Percentiles rank a stretch among this genome's conserved stretches.
Evolutionary conservation across 2,797 vertebrate genomes (phyloP).

Genomic region (Labroides dimidiatus): DNA sequence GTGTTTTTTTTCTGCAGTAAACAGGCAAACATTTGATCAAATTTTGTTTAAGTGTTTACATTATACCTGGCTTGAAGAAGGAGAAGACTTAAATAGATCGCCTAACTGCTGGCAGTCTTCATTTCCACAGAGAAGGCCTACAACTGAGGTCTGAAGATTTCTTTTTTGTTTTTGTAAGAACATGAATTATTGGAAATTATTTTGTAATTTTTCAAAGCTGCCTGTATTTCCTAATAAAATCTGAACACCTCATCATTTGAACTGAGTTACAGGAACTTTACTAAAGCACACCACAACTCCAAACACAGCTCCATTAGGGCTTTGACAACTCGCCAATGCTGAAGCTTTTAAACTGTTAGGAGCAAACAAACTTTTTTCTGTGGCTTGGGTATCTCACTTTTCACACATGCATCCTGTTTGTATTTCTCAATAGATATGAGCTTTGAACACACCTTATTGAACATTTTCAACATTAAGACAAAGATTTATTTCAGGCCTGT

Average conservation of each 20-base stretch:
- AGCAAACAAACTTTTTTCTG: background rate
- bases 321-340: constrained; percentile 29
- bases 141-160: background rate
- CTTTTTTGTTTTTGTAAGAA: constrained; percentile 20
- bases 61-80: background rate
- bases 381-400: constrained; percentile 1
- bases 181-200: background rate
- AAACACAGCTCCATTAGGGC: constrained; percentile 13
- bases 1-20: no score
- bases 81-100: background rate
- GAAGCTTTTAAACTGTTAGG: constrained; percentile 28
- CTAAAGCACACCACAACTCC: constrained; percentile 24
- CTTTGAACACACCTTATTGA: constrained; percentile 6
- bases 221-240: constrained; percentile 10
- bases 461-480: constrained; percentile 7
- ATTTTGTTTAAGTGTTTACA: background rate
- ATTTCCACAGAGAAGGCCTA: background rate
- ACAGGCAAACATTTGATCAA: no score
- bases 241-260: constrained; percentile 24
- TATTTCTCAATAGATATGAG: background rate
- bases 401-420: background rate
- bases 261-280: constrained; percentile 25
- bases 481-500: background rate
- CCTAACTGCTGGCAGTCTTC: background rate
- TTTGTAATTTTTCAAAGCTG: constrained; percentile 12